Percentiles rank a stretch among this genome's conserved stretches.
Evolutionary conservation across 64 coral and sea anemone genomes (phyloP).

Genomic region (Trachythela sp.): DNA sequence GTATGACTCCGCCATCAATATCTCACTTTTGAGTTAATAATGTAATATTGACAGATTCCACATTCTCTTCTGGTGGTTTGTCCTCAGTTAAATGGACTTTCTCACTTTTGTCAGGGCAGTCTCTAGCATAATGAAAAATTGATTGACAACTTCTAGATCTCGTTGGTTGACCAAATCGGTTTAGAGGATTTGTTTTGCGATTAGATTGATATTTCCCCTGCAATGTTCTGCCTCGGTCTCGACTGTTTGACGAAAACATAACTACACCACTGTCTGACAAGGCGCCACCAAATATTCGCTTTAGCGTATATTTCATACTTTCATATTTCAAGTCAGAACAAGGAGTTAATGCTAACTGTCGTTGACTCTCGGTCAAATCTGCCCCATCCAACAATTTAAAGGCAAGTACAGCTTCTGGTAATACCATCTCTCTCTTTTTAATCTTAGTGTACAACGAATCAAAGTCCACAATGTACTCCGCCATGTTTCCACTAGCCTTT

Average conservation of each 20-base stretch:
- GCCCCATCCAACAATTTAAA: not conserved
- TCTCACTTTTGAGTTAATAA: not conserved
- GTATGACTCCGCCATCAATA: not conserved
- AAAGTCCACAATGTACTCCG: not conserved
- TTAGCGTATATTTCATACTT: not conserved
- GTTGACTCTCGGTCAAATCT: not conserved
- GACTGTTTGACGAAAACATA: no score
- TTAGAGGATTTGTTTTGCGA: not conserved
- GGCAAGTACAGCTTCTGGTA: not conserved
- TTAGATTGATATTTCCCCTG: not conserved
- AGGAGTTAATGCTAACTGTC: not conserved
- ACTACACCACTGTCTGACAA: no score
- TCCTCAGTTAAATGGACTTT: not conserved
- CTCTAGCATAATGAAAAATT: not conserved
- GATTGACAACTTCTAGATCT: not conserved
- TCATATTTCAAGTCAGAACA: not conserved
- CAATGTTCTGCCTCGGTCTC: no score
- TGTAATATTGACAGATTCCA: not conserved
- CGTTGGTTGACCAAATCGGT: not conserved
- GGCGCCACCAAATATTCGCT: not conserved
- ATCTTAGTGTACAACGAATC: not conserved
- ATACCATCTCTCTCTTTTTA: not conserved
- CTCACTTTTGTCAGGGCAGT: not conserved
- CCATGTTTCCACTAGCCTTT: not conserved
- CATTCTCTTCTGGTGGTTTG: not conserved